Base-by-base conservation (phyloP, 1,140 invertebrate species). In the Temnothorax longispinosus region DNA sequence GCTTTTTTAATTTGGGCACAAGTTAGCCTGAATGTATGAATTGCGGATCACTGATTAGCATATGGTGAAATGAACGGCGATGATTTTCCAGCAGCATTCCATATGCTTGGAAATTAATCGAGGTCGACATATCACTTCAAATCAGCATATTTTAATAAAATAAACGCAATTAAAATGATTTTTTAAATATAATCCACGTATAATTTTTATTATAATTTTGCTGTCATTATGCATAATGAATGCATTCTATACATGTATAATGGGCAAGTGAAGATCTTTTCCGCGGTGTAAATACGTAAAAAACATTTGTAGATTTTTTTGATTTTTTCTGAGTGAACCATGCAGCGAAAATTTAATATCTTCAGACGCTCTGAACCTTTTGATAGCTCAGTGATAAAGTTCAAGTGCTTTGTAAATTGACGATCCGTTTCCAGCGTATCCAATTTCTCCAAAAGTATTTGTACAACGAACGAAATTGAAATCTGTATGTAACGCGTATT, bases 341-440 rank as follows among this genome's bases (percentile, higher is more conserved):
- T 8, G 18, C 27, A 58, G 27, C 27, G 18, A 47, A 60, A 32
- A 38, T 71, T 81, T 62, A 60, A 62, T 84, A 75, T 18, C 54
- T 62, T 21, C 2, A 13, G 8, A 8, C 18, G n/a, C 52, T 81
- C 4, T 11, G 75, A 4, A 60, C 32, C 44, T n/a, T 27, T 27
- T 84, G 41, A 60, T 71, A 58, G 67, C 11, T 32, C 35, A 47
- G 52, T 74, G 54, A 82, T 75, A 84, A 74, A 50, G n/a, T 75
- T 84, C 54, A 50, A 84, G 80, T 74, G 80, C 44, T 75, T 75
- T 38, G 80, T 74, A 84, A 84, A 84, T 84, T 84, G 80, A 82
- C 38, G 18, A 38, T 74, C 41, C 80, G 41, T 50, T 74, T 41
- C 4, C 54, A 27, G 21, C 18, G 27, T 38, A 60, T 82, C 13